Base-by-base conservation (phyloP, 2,888 invertebrate species). In the Leptura quadrifasciata region DNA sequence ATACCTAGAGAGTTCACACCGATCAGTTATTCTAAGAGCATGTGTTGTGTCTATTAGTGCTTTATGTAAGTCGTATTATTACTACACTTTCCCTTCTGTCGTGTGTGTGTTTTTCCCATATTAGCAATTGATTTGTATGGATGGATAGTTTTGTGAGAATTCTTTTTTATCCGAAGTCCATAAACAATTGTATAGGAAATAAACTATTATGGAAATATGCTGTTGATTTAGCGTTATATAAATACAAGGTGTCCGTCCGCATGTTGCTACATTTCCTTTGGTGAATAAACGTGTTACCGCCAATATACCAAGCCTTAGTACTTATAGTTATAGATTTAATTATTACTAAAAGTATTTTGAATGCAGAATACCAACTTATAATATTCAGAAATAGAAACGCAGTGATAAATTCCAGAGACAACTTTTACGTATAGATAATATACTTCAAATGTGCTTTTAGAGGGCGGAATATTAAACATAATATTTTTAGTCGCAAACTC, bases 1-100 rank as follows among this genome's bases (percentile, higher is more conserved):
- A 10, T 61, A 17, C n/a, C 17, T 70, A 15, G 52, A 31, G 52
- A 39, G 27, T 70, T 72, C 63, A 61, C 54, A 72, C 72, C 39
- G 39, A 63, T 63, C 63, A 39, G 21, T 20, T 39, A 63, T 63
- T 63, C 63, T 39, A 18, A 63, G 15, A 39, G 63, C 63, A 20
- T 27, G n/a, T 24, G 10, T 9, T 63, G 2, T 20, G 63, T 47
- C 47, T 47, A 47, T 47, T 47, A n/a, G n/a, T 47, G 5, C 47
- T 47, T 47, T 47, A 47, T 47, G 47, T 47, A 47, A 47, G 47
- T 47, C n/a, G 39, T 18, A 35, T 18, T 39, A 35, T 63, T 63
- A 15, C 39, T 63, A 15, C 39, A 63, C 63, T 63, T 63, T 63
- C 63, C 35, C 39, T 63, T 63, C n/a, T 39, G 63, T 39, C 9